These are phyloP conservation scores for Tetramorium bicarinatum DNA, from an alignment of 2,888 invertebrate species.

Conservation along the genomic window DNA sequence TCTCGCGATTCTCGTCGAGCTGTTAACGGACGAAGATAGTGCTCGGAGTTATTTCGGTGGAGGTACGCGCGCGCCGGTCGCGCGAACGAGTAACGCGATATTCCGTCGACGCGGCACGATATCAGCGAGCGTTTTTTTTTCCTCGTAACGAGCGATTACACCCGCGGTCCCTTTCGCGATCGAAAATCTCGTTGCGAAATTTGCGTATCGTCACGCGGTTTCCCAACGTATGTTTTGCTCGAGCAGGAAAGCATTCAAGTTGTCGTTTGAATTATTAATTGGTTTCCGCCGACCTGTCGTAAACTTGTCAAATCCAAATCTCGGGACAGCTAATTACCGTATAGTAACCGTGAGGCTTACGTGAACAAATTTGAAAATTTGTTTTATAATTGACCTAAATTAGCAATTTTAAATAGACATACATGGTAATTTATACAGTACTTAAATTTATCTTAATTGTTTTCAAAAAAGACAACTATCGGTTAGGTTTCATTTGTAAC, in stretches of 20 bases:
- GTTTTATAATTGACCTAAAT: too few species aligned
- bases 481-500: too few species aligned
- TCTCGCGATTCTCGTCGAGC: background rate
- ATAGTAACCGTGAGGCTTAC: background rate
- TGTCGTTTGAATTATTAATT: conserved; percentile 5
- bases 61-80: background rate
- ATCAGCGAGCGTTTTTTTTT: background rate
- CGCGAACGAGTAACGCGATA: background rate
- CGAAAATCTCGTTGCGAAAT: background rate
- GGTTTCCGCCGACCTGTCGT: background rate
- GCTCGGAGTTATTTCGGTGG: conserved; percentile 14
- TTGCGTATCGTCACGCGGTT: background rate
- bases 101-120: conserved; percentile 5
- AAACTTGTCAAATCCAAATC: background rate
- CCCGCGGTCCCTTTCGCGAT: background rate
- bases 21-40: background rate
- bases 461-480: background rate
- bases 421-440: background rate
- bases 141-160: background rate
- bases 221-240: background rate
- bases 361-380: background rate
- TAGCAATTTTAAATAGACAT: background rate
- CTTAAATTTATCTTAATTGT: background rate
- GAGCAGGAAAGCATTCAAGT: background rate
- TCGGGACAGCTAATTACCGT: background rate